Conservation (phyloP, 2,113 vertebrate species). For the Sakesphorus luctuosus region DNA sequence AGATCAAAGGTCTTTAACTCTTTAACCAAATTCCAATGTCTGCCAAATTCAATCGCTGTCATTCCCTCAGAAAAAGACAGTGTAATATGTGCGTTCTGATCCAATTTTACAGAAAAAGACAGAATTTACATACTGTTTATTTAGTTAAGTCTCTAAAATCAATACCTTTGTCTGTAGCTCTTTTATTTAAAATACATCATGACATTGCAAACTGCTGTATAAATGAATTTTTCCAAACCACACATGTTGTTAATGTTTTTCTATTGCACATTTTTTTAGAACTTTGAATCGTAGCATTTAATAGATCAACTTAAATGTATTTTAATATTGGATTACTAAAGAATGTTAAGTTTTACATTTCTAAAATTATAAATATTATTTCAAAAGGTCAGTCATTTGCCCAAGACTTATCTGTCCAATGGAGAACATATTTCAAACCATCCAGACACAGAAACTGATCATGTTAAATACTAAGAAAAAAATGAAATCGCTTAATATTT, state of each 20-base stretch:
- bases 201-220: slow-evolving; percentile 91
- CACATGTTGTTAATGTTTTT: slow-evolving; percentile 93
- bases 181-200: slow-evolving; percentile 99
- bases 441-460: slow-evolving; percentile 70
- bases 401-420: slow-evolving; percentile 73
- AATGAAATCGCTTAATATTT: slow-evolving; percentile 64
- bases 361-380: slow-evolving; percentile 91
- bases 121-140: slow-evolving; percentile 99
- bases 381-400: slow-evolving; percentile 93
- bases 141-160: slow-evolving; percentile 96
- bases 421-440: slow-evolving; percentile 78
- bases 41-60: slow-evolving; percentile 99
- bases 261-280: slow-evolving; percentile 89
- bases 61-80: slow-evolving; percentile 87
- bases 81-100: slow-evolving; percentile 98
- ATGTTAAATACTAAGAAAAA: slow-evolving; percentile 66
- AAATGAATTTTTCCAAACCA: slow-evolving; percentile 94
- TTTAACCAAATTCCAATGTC: slow-evolving; percentile 98
- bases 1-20: slow-evolving; percentile 98
- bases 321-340: slow-evolving; percentile 86
- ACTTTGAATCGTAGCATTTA: slow-evolving; percentile 85
- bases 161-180: slow-evolving; percentile 96
- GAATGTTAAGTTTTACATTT: slow-evolving; percentile 92
- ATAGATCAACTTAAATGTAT: slow-evolving; percentile 85
- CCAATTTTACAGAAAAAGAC: slow-evolving; percentile 95